Evolutionary conservation across 2,797 vertebrate genomes (phyloP), one percentile per base, ranked within the genome.

Genomic region (Pyrrhura leucotis): DNA sequence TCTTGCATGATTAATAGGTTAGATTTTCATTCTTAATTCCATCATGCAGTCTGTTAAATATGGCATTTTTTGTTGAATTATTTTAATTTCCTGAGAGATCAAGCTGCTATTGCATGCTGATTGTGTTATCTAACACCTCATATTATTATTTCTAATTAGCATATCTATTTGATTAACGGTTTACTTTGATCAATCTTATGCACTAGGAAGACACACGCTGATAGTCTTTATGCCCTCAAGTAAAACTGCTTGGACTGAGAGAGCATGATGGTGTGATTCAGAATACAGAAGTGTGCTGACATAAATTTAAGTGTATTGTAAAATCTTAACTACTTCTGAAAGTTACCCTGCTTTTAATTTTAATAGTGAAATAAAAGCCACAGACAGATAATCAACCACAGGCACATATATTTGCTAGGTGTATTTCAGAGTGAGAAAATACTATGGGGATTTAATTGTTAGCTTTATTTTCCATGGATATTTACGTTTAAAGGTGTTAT

Each of bases 11-110:
- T 97, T 97, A 97, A 96, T 94, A 97, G 96, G 66, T 37, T 94
- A 94, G 94, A 96, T 97, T 97, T 96, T 90, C 48, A 90, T 96
- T 97, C 90, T 95, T 95, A 97, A 97, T 97, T 97, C 93, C 74
- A 95, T 95, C 87, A 94, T 67, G 58, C 85, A 95, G 78, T 73
- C 94, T 92, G 94, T 94, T 97, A 98, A 97, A 95, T 95, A 88
- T 89, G 83, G 86, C 76, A 81, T 97, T 97, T 97, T 97, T 95
- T 82, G 94, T 95, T 97, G 97, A 96, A 97, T 95, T 93, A 95
- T 96, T 97, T 96, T 98, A 97, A 97, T 97, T 98, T 98, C 95
- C 97, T 97, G 96, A 92, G 90, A 97, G 93, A 97, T 97, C 92
- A 96, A 97, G 85, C 95, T 97, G 93, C 72, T 94, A 93, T 79